Evolutionary conservation across 30 jellyfish, hydroid and myxozoan genomes (phyloP).

Genomic region (Sanderia malayensis): DNA sequence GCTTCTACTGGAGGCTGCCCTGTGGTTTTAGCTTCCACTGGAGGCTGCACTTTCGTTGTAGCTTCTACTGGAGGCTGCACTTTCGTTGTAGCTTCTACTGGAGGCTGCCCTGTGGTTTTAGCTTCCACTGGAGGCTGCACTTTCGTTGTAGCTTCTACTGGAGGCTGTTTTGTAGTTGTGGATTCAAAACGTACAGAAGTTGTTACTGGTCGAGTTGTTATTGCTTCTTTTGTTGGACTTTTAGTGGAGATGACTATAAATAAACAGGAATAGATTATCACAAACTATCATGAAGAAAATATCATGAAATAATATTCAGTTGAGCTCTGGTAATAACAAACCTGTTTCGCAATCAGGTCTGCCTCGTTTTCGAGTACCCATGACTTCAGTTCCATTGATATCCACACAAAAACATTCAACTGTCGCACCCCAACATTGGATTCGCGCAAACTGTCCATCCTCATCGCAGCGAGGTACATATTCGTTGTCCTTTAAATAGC

Average conservation of each 20-base stretch:
- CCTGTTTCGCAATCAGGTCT: not conserved
- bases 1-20: not conserved
- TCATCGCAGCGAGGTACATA: conserved; percentile 31
- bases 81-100: not conserved
- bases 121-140: not conserved
- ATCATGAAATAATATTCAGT: no score
- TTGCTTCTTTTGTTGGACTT: not conserved
- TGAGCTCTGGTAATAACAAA: no score
- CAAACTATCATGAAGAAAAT: no score
- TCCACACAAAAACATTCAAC: conserved; percentile 45
- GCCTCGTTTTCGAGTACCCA: conserved; percentile 5
- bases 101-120: not conserved
- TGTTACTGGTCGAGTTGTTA: not conserved
- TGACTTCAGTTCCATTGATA: conserved; percentile 7
- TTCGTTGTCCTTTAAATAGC: not conserved
- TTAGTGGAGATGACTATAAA: not conserved
- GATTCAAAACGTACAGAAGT: conserved; percentile 8
- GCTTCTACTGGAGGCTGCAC: not conserved
- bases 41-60: not conserved
- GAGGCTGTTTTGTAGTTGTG: not conserved
- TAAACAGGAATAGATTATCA: no score
- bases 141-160: not conserved
- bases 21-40: not conserved
- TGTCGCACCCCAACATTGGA: conserved; percentile 39
- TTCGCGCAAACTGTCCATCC: conserved; percentile 1